Conservation (phyloP, 2,888 invertebrate species). For the Sepiola atlantica region DNA sequence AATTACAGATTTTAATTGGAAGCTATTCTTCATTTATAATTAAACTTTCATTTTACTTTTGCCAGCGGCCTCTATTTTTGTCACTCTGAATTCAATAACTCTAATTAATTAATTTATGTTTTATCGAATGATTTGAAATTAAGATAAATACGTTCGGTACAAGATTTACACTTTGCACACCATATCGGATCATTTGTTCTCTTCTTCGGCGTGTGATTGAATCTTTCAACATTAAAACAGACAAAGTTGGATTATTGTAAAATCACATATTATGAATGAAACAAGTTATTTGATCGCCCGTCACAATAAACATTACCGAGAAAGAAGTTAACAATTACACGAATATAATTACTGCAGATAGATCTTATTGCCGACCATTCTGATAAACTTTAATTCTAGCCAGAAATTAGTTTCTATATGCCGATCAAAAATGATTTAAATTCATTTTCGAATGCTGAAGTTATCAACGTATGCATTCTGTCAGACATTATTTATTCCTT, state of each 20-base stretch:
- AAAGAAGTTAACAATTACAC: no score
- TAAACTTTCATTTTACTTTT: slow-evolving; percentile 15
- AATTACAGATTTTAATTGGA: background rate
- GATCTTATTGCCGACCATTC: background rate
- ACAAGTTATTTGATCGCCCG: no score
- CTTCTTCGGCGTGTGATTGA: background rate
- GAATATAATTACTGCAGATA: background rate
- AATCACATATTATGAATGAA: no score
- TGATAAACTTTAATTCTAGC: no score
- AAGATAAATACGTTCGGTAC: background rate
- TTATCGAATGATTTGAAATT: background rate
- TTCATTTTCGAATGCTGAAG: no score
- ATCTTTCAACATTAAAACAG: no score
- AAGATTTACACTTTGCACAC: background rate
- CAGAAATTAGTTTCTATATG: no score
- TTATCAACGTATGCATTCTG: no score
- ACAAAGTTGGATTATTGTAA: no score
- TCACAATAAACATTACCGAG: no score
- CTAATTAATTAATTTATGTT: background rate
- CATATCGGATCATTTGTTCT: background rate
- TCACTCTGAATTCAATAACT: background rate
- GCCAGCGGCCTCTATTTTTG: background rate
- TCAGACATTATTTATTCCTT: no score
- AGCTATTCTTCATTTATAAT: slow-evolving; percentile 18
- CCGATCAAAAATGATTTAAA: no score